Base-by-base conservation (phyloP, 2,113 vertebrate genomes). In the Cranoglanis bouderius region DNA sequence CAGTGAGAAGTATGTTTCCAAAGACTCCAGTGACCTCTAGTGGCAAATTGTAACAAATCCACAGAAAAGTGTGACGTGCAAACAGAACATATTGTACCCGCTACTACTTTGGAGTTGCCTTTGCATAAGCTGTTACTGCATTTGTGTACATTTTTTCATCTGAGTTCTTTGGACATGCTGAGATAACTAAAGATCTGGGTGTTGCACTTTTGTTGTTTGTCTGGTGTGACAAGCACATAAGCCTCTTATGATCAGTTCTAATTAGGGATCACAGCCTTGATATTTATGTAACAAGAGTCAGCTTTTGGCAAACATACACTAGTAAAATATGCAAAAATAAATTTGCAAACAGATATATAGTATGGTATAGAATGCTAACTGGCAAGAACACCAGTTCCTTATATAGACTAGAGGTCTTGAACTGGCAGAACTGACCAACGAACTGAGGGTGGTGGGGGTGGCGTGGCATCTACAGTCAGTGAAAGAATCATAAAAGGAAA, bases 1-100 rank as follows among this genome's bases (percentile, higher is more conserved):
- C 3, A 16, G 78, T 81, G 21, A 55, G 14, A 6, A 14, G 6
- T 53, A 32, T 19, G 3, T 19, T 51, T 53, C 19, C 18, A 0
- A 57, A 82, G n/a, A 10, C 18, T 82, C 35, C 19, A 83, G 55
- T 61, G 81, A 61, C 81, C 55, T 61, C 81, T 83, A 29, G 55
- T 83, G 81, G 38, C 55, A 57, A 5, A 24, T 12, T 81, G 9
- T 24, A 59, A 59, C n/a, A 26, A 82, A 59, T 24, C 1, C 51
- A 81, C 5, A 55, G 51, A 81, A 5, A 18, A 9, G 14, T 53
- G 29, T 35, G 29, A 32, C 29, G 32, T 32, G 26, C 24, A 77
- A 49, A 53, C 29, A 77, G 7, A 77, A 49, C 16, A 16, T 2
- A 80, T 0, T 6, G 29, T 19, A 53, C 7, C 2, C 32, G 16